Percentiles rank a stretch among this genome's conserved stretches.
Evolutionary conservation across 2,888 invertebrate species (phyloP).

Genomic region (Cephus pulcher): DNA sequence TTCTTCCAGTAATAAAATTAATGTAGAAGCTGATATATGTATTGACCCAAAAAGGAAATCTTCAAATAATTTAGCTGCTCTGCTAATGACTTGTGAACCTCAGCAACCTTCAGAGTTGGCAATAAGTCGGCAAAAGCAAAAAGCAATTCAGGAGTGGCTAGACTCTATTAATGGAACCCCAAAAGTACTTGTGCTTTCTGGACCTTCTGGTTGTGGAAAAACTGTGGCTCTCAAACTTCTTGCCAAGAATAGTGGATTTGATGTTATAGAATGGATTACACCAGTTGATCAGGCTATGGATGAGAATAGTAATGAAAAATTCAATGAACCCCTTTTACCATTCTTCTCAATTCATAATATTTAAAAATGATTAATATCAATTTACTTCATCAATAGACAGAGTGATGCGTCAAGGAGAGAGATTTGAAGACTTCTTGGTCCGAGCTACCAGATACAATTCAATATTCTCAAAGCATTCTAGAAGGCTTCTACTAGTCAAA

Average conservation of each 20-base stretch:
- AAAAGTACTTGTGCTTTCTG: conserved; percentile 75
- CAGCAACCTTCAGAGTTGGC: conserved; percentile 48
- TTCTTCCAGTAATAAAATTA: background rate
- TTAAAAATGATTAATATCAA: background rate
- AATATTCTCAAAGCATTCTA: conserved; percentile 45
- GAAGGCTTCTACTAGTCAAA: conserved; percentile 78
- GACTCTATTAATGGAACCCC: conserved; percentile 38
- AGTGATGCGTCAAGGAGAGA: conserved; percentile 71
- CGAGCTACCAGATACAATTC: conserved; percentile 80
- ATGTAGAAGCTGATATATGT: background rate
- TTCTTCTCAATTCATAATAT: background rate
- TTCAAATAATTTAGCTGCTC: conserved; percentile 39
- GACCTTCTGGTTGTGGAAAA: conserved; percentile 89
- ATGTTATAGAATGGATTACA: conserved; percentile 85
- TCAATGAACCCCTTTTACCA: background rate
- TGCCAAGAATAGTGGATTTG: conserved; percentile 73
- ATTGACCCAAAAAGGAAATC: conserved; percentile 25
- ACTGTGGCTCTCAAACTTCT: conserved; percentile 78
- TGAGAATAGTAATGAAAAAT: conserved; percentile 59
- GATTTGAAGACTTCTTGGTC: conserved; percentile 82
- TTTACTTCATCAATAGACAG: conserved; percentile 35
- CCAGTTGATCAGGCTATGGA: conserved; percentile 78
- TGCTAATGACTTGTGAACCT: conserved; percentile 54
- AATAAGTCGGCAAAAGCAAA: conserved; percentile 57
- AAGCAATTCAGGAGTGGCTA: conserved; percentile 58